phyloP scores from a whole-genome alignment of 2,888 invertebrate genomes.

The Timema cristinae region DNA sequence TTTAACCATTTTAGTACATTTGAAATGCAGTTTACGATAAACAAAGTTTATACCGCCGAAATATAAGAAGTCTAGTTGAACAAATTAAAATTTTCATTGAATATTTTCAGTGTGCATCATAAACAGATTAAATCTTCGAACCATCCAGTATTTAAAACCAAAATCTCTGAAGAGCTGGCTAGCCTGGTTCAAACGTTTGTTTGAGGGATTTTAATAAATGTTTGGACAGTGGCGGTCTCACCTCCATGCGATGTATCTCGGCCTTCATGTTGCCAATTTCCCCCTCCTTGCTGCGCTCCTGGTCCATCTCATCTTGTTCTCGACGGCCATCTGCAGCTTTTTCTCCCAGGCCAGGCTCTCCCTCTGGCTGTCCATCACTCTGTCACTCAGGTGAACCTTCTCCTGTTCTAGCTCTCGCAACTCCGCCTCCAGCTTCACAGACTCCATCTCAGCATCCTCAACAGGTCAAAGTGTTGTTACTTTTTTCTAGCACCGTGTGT shows the following conservation, averaged over 20 bases:
- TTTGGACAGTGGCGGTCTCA: slow-evolving; percentile 43
- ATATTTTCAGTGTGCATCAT: too few species aligned
- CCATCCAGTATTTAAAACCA: too few species aligned
- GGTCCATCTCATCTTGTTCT: slow-evolving; percentile 65
- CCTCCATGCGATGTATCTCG: slow-evolving; percentile 82
- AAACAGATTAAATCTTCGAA: too few species aligned
- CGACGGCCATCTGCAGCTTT: slow-evolving; percentile 67
- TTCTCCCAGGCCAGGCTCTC: slow-evolving; percentile 78
- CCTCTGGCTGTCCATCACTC: slow-evolving; percentile 58
- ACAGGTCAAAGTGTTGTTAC: slow-evolving; percentile 27
- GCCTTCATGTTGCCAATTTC: slow-evolving; percentile 72
- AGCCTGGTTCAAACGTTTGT: too few species aligned
- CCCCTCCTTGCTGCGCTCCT: slow-evolving; percentile 61
- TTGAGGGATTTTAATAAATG: too few species aligned
- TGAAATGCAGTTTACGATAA: too few species aligned
- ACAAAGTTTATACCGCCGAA: too few species aligned
- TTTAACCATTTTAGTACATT: too few species aligned
- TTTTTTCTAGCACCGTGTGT: neutral
- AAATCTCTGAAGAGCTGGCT: too few species aligned
- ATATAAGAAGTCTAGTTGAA: too few species aligned
- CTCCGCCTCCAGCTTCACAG: slow-evolving; percentile 63
- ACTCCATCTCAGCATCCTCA: slow-evolving; percentile 64
- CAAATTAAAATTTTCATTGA: too few species aligned
- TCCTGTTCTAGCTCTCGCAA: slow-evolving; percentile 62
- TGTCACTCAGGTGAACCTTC: slow-evolving; percentile 60